Conservation (phyloP, 2,113 vertebrate species). For the Tylochromis polylepis region DNA sequence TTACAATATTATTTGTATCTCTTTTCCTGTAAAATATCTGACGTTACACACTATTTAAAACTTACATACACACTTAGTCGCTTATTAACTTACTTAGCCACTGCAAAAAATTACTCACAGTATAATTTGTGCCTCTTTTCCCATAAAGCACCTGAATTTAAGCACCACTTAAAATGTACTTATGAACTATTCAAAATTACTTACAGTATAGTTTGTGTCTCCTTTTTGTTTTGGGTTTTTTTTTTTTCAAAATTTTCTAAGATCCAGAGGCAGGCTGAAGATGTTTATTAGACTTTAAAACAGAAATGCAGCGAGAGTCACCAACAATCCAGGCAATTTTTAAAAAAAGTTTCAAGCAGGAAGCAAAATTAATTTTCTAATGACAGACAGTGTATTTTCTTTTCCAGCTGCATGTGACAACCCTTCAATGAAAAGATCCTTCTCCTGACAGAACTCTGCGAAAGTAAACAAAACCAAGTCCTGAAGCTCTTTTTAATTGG, state of each 20-base stretch:
- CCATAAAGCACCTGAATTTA: not conserved
- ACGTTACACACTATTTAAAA: not conserved
- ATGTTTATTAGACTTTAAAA: not conserved
- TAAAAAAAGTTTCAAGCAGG: not conserved
- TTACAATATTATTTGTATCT: not conserved
- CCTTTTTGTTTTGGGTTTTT: not conserved
- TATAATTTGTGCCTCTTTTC: not conserved
- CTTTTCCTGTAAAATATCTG: not conserved
- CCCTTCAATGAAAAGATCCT: not conserved
- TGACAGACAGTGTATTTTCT: not conserved
- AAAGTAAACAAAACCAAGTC: slow-evolving; percentile 2
- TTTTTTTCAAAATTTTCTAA: not conserved
- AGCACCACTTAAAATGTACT: not conserved
- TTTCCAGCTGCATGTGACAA: not conserved
- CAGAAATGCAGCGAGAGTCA: not conserved
- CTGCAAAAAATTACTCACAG: not conserved
- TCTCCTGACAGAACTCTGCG: not conserved
- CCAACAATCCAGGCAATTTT: not conserved
- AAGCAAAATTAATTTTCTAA: not conserved
- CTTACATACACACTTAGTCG: not conserved
- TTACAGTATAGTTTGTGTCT: not conserved
- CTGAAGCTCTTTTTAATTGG: slow-evolving; percentile 7
- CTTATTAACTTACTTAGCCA: not conserved
- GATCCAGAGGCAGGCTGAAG: not conserved
- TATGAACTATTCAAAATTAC: not conserved